Evolutionary conservation across 1,140 invertebrate genomes (phyloP).

Genomic region (Meloidogyne floridensis): DNA sequence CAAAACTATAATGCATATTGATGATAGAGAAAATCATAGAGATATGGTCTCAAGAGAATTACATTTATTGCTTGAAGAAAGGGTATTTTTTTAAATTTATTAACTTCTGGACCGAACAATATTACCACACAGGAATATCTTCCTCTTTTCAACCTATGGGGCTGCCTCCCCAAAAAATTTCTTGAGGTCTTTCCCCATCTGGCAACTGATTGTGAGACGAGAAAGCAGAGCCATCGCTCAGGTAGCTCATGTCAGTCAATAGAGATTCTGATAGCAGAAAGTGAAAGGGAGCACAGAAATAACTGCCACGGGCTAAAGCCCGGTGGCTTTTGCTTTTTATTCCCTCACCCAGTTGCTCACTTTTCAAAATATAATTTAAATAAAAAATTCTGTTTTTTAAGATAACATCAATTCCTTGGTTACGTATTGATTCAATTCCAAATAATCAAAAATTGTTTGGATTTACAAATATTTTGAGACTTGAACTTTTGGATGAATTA

Average conservation of each 20-base stretch:
- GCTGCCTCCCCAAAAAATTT: no score
- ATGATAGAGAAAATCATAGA: neutral
- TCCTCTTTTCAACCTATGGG: no score
- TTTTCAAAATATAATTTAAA: neutral
- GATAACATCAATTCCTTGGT: constrained; percentile 26
- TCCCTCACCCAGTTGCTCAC: neutral
- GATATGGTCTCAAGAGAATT: neutral
- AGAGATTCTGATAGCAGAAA: no score
- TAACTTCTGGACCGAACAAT: neutral
- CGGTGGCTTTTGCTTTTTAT: no score
- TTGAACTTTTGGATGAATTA: constrained; percentile 28
- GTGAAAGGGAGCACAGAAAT: no score
- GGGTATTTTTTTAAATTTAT: constrained; percentile 3
- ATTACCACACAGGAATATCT: no score
- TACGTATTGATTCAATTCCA: constrained; percentile 17
- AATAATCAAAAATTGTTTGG: constrained; percentile 22
- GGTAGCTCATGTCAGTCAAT: no score
- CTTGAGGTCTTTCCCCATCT: no score
- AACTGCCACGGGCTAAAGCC: no score
- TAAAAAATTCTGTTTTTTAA: neutral
- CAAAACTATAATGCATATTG: constrained; percentile 33
- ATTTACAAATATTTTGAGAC: constrained; percentile 26
- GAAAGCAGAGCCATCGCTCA: no score
- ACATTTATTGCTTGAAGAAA: constrained; percentile 18
- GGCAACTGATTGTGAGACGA: no score